These are phyloP conservation scores for Lutjanus erythropterus DNA, from an alignment of 2,113 vertebrate species.

Conservation along the genomic window DNA sequence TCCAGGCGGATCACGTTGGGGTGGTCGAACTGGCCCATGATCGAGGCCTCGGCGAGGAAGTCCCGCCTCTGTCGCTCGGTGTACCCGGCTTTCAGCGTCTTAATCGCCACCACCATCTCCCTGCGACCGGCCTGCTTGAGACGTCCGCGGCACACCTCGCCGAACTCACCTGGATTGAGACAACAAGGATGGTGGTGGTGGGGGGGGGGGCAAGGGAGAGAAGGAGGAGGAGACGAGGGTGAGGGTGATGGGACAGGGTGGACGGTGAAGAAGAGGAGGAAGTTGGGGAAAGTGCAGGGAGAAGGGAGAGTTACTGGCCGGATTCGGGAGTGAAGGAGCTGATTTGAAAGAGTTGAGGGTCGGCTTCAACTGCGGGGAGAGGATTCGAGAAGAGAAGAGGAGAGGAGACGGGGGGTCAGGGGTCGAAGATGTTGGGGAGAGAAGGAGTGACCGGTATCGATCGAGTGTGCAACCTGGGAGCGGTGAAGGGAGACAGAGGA, in stretches of 20 bases:
- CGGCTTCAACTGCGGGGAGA: conserved; percentile 41
- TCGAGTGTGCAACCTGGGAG: conserved; percentile 74
- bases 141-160: conserved; percentile 95
- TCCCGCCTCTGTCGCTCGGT: conserved; percentile 96
- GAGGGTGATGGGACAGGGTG: conserved; percentile 48
- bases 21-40: conserved; percentile 99
- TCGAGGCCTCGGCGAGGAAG: conserved; percentile 96
- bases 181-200: conserved; percentile 3
- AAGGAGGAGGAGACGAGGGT: too few species aligned
- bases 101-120: conserved; percentile 97
- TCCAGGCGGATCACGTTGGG: conserved; percentile 99
- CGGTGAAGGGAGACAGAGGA: conserved; percentile 68
- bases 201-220: too few species aligned
- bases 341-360: conserved; percentile 56
- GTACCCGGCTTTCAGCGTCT: conserved; percentile 97
- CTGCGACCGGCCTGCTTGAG: conserved; percentile 94
- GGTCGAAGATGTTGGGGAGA: conserved; percentile 71
- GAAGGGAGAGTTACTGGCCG: conserved; percentile 74
- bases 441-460: conserved; percentile 72
- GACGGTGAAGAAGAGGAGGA: conserved; percentile 31
- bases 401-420: conserved; percentile 45
- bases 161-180: conserved; percentile 91
- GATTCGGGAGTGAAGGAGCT: conserved; percentile 67
- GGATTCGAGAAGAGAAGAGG: conserved; percentile 35
- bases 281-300: conserved; percentile 47